phyloP scores from a whole-genome alignment of 2,113 vertebrate species.

The Epinephelus fuscoguttatus region DNA sequence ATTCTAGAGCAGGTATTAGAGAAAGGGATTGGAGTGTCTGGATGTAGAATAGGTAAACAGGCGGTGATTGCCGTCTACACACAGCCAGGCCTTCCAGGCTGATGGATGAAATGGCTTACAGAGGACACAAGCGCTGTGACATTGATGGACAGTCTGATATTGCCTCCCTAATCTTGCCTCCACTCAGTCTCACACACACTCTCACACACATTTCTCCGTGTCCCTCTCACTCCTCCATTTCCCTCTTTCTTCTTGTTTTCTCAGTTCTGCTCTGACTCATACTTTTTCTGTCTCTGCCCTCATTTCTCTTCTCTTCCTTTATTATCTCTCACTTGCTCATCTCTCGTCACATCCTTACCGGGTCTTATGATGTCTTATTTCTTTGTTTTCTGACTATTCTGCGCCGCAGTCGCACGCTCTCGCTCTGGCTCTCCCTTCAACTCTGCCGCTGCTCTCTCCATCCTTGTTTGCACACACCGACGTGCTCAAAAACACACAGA shows the following conservation, averaged over 20 bases:
- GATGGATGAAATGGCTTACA: conserved; percentile 78
- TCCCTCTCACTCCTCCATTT: conserved; percentile 36
- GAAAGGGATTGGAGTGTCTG: conserved; percentile 43
- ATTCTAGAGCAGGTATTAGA: conserved; percentile 32
- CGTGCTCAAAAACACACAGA: conserved; percentile 35
- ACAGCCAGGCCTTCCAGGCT: conserved; percentile 57
- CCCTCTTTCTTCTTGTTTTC: conserved; percentile 32
- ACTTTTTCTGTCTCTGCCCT: conserved; percentile 32
- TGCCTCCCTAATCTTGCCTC: conserved; percentile 74
- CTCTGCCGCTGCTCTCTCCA: conserved; percentile 27
- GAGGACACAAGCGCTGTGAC: conserved; percentile 76
- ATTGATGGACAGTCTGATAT: conserved; percentile 83
- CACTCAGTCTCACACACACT: conserved; percentile 44
- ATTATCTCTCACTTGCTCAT: conserved; percentile 34
- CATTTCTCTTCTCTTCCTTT: conserved; percentile 22
- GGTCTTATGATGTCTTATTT: conserved; percentile 24
- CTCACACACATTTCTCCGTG: conserved; percentile 13
- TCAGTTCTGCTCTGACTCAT: conserved; percentile 40
- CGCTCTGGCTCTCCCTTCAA: conserved; percentile 1
- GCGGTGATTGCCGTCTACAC: conserved; percentile 11
- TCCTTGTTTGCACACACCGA: conserved; percentile 47
- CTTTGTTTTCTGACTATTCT: conserved; percentile 46
- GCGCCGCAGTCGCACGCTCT: not conserved
- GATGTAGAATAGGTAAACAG: conserved; percentile 63
- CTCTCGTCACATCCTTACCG: conserved; percentile 16